phyloP scores from a whole-genome alignment of 2,797 vertebrate species.

The Valencia hispanica region DNA sequence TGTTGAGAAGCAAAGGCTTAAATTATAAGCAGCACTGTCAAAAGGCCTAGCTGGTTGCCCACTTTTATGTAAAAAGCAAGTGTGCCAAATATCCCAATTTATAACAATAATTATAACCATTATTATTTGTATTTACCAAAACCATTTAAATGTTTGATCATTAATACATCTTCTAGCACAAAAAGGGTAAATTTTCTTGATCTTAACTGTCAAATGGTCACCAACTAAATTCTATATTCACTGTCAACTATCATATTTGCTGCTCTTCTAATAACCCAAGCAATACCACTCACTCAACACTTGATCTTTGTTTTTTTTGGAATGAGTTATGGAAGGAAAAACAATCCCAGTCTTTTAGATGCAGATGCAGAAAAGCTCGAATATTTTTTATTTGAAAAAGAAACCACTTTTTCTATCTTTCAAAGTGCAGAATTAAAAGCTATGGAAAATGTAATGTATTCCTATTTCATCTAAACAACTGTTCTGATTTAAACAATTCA shows the following conservation, averaged over 20 bases:
- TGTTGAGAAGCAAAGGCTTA: not conserved
- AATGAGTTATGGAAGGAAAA: conserved; percentile 36
- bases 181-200: not conserved
- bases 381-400: not conserved
- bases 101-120: not conserved
- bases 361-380: conserved; percentile 35
- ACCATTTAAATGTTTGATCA: not conserved
- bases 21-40: not conserved
- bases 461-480: conserved; percentile 13
- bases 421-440: conserved; percentile 11
- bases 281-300: conserved; percentile 44
- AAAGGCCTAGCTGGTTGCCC: not conserved
- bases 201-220: not conserved
- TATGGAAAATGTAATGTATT: conserved; percentile 14
- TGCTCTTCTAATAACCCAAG: conserved; percentile 7
- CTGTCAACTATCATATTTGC: not conserved
- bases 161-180: not conserved
- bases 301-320: conserved; percentile 22
- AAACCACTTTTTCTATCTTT: not conserved
- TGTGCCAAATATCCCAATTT: not conserved
- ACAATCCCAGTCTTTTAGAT: conserved; percentile 33
- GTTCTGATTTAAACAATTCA: not conserved
- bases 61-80: not conserved
- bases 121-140: not conserved
- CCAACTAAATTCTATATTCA: not conserved